These are phyloP conservation scores for Drosophila leontia DNA, from an alignment of 1,140 invertebrate species.

Conservation along the genomic window DNA sequence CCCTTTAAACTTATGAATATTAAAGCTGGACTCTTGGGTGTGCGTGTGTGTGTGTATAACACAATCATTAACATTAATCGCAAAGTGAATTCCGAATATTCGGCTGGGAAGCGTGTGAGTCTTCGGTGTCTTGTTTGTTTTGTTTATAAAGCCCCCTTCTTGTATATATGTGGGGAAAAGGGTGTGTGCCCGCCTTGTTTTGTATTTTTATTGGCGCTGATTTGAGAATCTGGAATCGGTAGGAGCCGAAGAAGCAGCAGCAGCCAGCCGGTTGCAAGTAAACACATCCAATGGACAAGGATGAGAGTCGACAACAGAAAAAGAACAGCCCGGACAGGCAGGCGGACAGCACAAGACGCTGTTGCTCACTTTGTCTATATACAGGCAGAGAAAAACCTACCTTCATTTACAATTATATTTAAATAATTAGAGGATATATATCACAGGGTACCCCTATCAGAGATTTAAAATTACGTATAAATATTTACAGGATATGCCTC, in stretches of 20 bases:
- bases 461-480: no score
- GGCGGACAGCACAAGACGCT: constrained; percentile 41
- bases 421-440: not conserved
- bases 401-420: not conserved
- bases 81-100: constrained; percentile 32
- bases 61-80: constrained; percentile 73
- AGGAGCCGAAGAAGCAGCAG: constrained; percentile 11
- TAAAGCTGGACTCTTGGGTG: constrained; percentile 22
- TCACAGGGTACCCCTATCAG: not conserved
- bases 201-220: constrained; percentile 62
- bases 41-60: constrained; percentile 25
- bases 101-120: constrained; percentile 32
- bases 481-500: no score
- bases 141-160: constrained; percentile 75
- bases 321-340: constrained; percentile 42
- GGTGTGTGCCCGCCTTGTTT: constrained; percentile 56
- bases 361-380: constrained; percentile 53
- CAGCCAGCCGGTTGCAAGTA: constrained; percentile 53
- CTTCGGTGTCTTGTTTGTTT: constrained; percentile 62
- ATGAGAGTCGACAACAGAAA: constrained; percentile 58
- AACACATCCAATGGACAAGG: constrained; percentile 64
- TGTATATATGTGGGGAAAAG: constrained; percentile 34
- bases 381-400: not conserved
- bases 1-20: constrained; percentile 37
- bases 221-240: constrained; percentile 35